These are phyloP conservation scores for Gadopsis marmoratus DNA, from an alignment of 2,797 vertebrate genomes.

Conservation along the genomic window DNA sequence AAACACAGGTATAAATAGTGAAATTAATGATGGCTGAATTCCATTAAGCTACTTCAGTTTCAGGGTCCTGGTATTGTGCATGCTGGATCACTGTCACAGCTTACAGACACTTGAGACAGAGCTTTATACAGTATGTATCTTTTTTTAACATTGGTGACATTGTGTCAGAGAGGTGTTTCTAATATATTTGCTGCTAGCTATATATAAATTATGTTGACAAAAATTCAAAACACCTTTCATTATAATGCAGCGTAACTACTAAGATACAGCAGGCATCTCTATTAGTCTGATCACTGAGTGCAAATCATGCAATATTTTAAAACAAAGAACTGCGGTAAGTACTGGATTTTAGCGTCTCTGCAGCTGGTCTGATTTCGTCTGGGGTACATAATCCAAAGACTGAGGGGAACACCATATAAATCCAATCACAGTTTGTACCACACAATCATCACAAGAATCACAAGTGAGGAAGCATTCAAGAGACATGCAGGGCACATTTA, in stretches of 20 bases:
- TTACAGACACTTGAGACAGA: neutral
- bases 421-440: conserved; percentile 65
- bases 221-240: neutral
- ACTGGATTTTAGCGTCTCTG: conserved; percentile 10
- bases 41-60: neutral
- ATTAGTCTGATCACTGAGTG: neutral
- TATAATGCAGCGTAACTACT: neutral
- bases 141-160: neutral
- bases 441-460: conserved; percentile 80
- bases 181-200: neutral
- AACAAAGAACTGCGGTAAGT: neutral
- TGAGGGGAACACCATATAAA: conserved; percentile 53
- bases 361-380: conserved; percentile 28
- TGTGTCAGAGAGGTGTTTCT: neutral
- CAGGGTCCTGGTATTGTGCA: neutral
- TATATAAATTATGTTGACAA: neutral
- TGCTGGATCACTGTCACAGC: neutral
- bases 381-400: conserved; percentile 33
- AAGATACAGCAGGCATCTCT: neutral
- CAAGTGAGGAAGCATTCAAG: conserved; percentile 81
- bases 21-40: neutral
- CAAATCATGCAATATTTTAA: neutral
- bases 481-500: conserved; percentile 83
- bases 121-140: neutral
- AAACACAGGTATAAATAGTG: neutral